These are phyloP conservation scores for Drosophila neoperkinsi DNA, from an alignment of 2,888 invertebrate species.

Conservation along the genomic window DNA sequence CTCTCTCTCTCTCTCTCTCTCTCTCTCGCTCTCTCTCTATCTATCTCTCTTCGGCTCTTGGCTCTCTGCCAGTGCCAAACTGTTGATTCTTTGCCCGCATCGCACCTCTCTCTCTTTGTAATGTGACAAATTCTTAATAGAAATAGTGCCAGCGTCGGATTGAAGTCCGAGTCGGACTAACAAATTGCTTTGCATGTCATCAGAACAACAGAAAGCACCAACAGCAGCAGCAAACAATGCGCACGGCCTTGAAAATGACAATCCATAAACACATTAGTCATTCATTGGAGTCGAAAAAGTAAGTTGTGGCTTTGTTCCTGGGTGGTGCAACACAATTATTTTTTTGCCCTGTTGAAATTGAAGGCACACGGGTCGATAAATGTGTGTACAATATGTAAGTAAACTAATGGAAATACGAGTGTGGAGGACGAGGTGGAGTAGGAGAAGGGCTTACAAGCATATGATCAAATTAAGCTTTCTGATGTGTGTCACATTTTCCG, in stretches of 20 bases:
- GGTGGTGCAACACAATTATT: slow-evolving; percentile 51
- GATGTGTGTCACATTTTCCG: slow-evolving; percentile 3
- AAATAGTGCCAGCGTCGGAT: slow-evolving; percentile 8
- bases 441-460: not conserved
- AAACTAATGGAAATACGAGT: not conserved
- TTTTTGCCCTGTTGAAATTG: slow-evolving; percentile 6
- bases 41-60: not conserved
- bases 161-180: slow-evolving; percentile 22
- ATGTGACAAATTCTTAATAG: slow-evolving; percentile 52
- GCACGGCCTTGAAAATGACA: slow-evolving; percentile 41
- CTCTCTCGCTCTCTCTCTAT: not conserved
- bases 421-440: not conserved
- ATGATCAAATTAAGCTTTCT: slow-evolving; percentile 8
- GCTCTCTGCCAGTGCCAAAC: slow-evolving; percentile 62
- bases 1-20: not conserved
- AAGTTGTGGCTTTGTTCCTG: slow-evolving; percentile 32
- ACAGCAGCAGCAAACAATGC: slow-evolving; percentile 17
- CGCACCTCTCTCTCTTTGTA: slow-evolving; percentile 18
- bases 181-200: slow-evolving; percentile 57
- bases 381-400: slow-evolving; percentile 8
- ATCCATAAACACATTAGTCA: slow-evolving; percentile 64
- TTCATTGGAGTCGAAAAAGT: slow-evolving; percentile 40
- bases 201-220: slow-evolving; percentile 32
- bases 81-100: slow-evolving; percentile 64
- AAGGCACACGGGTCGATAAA: slow-evolving; percentile 25